Evolutionary conservation across 2,797 vertebrate genomes (phyloP), one percentile per base, ranked within the genome.

Genomic region (Sebastes matsubarae): DNA sequence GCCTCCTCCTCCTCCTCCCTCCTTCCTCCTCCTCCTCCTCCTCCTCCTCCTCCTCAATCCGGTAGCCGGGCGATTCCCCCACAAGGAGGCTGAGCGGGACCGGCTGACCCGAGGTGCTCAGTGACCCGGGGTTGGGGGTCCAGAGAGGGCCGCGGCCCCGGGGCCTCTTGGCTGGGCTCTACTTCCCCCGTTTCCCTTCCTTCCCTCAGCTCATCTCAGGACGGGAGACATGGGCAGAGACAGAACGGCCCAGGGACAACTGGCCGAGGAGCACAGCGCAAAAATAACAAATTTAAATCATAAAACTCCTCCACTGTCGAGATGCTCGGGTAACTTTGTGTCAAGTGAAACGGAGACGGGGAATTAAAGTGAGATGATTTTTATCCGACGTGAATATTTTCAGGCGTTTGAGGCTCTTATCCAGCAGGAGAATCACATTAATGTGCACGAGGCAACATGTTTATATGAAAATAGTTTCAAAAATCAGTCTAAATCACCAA

Each of bases 121-220:
- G 77, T 93, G 92, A 93, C 91, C 91, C 68, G 58, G 74, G 94
- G 92, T 91, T 86, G 77, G 80, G 77, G 82, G 92, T 93, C 90
- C 87, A 80, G 82, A 76, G 87, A 90, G 84, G 90, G 85, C 86
- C 63, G 74, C 12, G 79, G 93, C 93, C 90, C 77, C 58, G n/a
- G 93, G 93, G 84, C 82, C 80, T 85, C 79, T 90, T 90, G 87
- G 91, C 86, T 89, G 74, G 75, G 82, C 76, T 88, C 76, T 46
- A 32, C 79, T 70, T 54, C 79, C 84, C 76, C 59, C 27, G 66
- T 36, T 5, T 25, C 34, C 50, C 66, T 67, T 24, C 54, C 66
- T 22, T 76, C 75, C 80, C 82, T 88, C 75, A 34, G 76, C 80
- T 64, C 69, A 57, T 91, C 81, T 90, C 80, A 46, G 89, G 77